Evolutionary conservation across 2,113 vertebrate species (phyloP), one percentile per base, ranked within the genome.

Genomic region (Atlantisia rogersi): DNA sequence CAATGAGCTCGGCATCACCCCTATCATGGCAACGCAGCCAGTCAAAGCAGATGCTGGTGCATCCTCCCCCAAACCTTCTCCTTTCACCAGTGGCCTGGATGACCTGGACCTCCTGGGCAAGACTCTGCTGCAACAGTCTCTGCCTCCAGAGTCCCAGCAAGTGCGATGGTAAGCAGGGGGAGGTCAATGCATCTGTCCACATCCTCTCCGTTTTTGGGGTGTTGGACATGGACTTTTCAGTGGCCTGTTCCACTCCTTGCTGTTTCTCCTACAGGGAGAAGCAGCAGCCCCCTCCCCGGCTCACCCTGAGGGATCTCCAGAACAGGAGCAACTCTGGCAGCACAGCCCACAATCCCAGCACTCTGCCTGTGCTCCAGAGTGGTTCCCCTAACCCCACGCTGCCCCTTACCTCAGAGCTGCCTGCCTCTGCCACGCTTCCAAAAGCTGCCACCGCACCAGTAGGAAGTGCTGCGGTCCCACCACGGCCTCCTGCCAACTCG

Each of bases 31-130:
- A 2, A 76, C 71, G 8, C 95, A 97, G 68, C 82, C 97, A 44
- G 92, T 97, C 48, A 94, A 94, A 96, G 35, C 39, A 40, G 97
- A 98, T 59, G 88, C 37, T 95, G 92, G 60, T 52, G 69, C 93
- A 35, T 92, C 94, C 5, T 95, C 74, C 28, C 86, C 94, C 22
- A 92, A 74, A 6, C 69, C 97, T 6, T 91, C 87, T 50, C 77
- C 94, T 7, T 55, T 78, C 5, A 97, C 97, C 75, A 99, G 98
- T 78, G 98, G 98, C 89, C 97, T 99, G 97, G 99, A 99, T 40
- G 99, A 99, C 95, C 97, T 99, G 85, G 99, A 99, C 77, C 90
- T 99, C 77, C 97, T 99, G 92, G 99, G 99, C 68, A 99, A 99
- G 97, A 99, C 98, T 0, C 97, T 99, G 79, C 94, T 99, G 76